Evolutionary conservation across 1,140 invertebrate species (phyloP).

Genomic region (Drosophila trapezifrons): DNA sequence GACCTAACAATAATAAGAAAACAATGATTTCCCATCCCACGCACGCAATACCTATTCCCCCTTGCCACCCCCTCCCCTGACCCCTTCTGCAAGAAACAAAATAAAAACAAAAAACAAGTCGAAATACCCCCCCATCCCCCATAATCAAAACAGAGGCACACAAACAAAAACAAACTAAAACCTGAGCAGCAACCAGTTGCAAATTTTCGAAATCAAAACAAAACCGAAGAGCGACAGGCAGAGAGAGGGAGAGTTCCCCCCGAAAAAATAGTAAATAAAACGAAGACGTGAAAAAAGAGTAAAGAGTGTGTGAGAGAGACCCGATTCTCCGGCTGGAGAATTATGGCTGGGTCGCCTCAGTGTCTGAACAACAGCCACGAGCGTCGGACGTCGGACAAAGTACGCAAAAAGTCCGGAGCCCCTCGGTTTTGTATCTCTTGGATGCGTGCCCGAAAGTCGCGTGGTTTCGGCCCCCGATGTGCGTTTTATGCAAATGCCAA

Average conservation of each 20-base stretch:
- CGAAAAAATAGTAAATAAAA: conserved; percentile 13
- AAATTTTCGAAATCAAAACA: conserved; percentile 68
- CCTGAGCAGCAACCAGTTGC: conserved; percentile 67
- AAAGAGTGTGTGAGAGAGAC: conserved; percentile 13
- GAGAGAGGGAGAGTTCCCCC: not conserved
- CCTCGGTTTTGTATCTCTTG: conserved; percentile 32
- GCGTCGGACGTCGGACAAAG: conserved; percentile 48
- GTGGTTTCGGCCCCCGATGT: conserved; percentile 24
- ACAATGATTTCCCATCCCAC: conserved; percentile 34
- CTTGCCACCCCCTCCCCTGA: too few species aligned
- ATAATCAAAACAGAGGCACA: conserved; percentile 27
- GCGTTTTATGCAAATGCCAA: conserved; percentile 49
- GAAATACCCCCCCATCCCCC: conserved; percentile 14
- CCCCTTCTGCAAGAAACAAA: conserved; percentile 6
- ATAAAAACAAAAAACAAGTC: conserved; percentile 33
- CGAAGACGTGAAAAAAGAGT: not conserved
- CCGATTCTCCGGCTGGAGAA: conserved; percentile 37
- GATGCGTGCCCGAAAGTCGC: conserved; percentile 31
- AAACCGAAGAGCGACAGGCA: conserved; percentile 51
- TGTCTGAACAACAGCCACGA: conserved; percentile 68
- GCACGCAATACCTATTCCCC: not conserved
- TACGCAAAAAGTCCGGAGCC: conserved; percentile 2
- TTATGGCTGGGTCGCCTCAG: conserved; percentile 58
- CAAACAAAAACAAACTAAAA: conserved; percentile 31
- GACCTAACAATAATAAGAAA: conserved; percentile 22